A percentile compares a stretch with the other conserved stretches of the same genome.
Conservation (phyloP, 2,888 invertebrate species). For the Elmis aenea region DNA sequence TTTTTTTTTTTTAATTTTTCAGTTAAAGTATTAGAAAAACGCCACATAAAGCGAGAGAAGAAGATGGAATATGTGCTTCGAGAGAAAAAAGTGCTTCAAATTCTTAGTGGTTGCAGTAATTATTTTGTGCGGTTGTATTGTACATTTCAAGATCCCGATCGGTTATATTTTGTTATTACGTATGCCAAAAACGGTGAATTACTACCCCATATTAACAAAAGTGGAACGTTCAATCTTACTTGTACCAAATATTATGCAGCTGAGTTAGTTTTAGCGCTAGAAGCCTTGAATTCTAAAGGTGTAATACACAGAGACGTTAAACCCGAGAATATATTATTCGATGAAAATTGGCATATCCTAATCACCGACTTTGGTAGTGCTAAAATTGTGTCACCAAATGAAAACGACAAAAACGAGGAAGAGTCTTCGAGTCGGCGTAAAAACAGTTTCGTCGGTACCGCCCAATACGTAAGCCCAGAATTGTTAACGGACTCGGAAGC, state of each 20-base stretch:
- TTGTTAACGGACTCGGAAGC: conserved; percentile 72
- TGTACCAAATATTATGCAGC: conserved; percentile 92
- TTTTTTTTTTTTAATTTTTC: conserved; percentile 34
- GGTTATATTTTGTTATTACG: conserved; percentile 92
- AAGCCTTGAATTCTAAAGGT: conserved; percentile 81
- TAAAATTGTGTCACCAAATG: conserved; percentile 24
- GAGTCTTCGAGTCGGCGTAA: conserved; percentile 54
- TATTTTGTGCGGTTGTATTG: conserved; percentile 93
- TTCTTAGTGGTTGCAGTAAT: conserved; percentile 71
- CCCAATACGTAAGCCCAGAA: conserved; percentile 98
- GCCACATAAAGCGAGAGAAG: conserved; percentile 86
- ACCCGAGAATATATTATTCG: conserved; percentile 95
- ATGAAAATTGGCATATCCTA: conserved; percentile 92
- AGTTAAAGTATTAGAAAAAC: conserved; percentile 98
- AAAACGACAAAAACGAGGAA: conserved; percentile 32
- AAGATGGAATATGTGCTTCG: conserved; percentile 90
- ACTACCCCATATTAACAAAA: conserved; percentile 83
- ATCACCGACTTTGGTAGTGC: conserved; percentile 88
- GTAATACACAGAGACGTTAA: conserved; percentile 96
- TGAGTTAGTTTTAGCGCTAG: conserved; percentile 87
- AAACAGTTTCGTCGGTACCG: conserved; percentile 95
- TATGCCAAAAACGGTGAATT: conserved; percentile 95
- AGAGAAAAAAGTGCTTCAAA: conserved; percentile 90
- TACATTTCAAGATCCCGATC: conserved; percentile 92
- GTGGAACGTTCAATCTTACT: conserved; percentile 82